These are phyloP conservation scores for Ophion ellenae DNA, from an alignment of 2,888 invertebrate genomes.

Conservation along the genomic window DNA sequence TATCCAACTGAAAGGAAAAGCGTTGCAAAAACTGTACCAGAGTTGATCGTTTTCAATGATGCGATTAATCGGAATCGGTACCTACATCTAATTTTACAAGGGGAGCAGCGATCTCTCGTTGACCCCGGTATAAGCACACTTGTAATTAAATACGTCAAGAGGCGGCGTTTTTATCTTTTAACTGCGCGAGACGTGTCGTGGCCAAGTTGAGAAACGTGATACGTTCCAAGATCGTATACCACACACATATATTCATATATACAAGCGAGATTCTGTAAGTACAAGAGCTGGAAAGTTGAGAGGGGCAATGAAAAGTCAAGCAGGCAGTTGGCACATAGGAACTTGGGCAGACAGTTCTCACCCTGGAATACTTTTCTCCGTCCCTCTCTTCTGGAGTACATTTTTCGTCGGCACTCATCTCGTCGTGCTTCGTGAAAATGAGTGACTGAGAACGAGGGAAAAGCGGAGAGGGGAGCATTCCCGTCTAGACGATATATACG, in stretches of 20 bases:
- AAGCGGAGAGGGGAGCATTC: conserved; percentile 20
- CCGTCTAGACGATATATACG: conserved; percentile 14
- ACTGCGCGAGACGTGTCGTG: conserved; percentile 45
- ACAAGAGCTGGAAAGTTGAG: conserved; percentile 56
- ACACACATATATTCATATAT: conserved; percentile 6
- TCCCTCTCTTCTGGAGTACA: conserved; percentile 14
- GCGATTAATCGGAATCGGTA: neutral
- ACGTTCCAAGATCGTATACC: conserved; percentile 43
- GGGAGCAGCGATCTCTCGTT: conserved; percentile 13
- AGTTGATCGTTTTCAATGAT: neutral
- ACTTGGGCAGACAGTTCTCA: conserved; percentile 39
- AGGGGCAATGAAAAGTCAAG: conserved; percentile 63
- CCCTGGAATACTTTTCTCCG: conserved; percentile 22
- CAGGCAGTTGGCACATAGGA: conserved; percentile 41
- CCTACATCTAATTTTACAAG: conserved; percentile 27
- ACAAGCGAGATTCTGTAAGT: conserved; percentile 43
- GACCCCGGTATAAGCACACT: conserved; percentile 23
- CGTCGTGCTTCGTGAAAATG: conserved; percentile 35
- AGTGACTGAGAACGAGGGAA: conserved; percentile 23
- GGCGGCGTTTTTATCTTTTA: conserved; percentile 52
- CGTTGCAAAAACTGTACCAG: neutral
- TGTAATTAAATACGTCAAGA: conserved; percentile 61
- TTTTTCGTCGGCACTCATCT: conserved; percentile 32
- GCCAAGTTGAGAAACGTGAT: conserved; percentile 62
- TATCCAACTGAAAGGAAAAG: neutral